phyloP scores from a whole-genome alignment of 2,797 vertebrate species.

The Telmatherina bonti region DNA sequence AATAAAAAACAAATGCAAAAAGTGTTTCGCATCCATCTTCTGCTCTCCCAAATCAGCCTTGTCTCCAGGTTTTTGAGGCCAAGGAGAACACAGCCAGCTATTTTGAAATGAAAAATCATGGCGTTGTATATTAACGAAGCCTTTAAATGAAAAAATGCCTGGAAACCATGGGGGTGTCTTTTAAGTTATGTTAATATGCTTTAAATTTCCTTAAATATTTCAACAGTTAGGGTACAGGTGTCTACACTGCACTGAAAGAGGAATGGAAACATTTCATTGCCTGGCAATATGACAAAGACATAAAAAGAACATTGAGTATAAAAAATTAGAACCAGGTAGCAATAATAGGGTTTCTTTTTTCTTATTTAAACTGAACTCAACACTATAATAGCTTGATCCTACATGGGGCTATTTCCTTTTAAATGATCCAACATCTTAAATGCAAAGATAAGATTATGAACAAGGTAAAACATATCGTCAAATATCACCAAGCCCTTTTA shows the following conservation, averaged over 20 bases:
- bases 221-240: constrained; percentile 56
- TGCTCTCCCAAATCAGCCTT: constrained; percentile 45
- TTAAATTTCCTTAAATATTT: constrained; percentile 13
- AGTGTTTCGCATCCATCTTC: constrained; percentile 40
- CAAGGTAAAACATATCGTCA: neutral
- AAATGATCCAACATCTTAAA: constrained; percentile 15
- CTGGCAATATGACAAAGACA: constrained; percentile 57
- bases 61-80: constrained; percentile 30
- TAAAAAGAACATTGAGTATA: constrained; percentile 43
- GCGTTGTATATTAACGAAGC: constrained; percentile 48
- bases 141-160: constrained; percentile 19
- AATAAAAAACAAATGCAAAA: constrained; percentile 3
- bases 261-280: constrained; percentile 56
- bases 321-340: constrained; percentile 65
- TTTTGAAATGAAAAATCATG: constrained; percentile 42
- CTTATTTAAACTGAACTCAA: constrained; percentile 9
- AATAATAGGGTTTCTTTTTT: constrained; percentile 18
- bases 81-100: constrained; percentile 46
- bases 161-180: constrained; percentile 26
- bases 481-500: constrained; percentile 27
- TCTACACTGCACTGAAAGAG: constrained; percentile 18
- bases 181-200: constrained; percentile 15
- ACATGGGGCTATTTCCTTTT: constrained; percentile 34
- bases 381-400: constrained; percentile 34
- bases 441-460: constrained; percentile 19